A percentile compares a stretch with the other conserved stretches of the same genome.
phyloP scores from a whole-genome alignment of 1,140 invertebrate species.

The Bombus polaris region DNA sequence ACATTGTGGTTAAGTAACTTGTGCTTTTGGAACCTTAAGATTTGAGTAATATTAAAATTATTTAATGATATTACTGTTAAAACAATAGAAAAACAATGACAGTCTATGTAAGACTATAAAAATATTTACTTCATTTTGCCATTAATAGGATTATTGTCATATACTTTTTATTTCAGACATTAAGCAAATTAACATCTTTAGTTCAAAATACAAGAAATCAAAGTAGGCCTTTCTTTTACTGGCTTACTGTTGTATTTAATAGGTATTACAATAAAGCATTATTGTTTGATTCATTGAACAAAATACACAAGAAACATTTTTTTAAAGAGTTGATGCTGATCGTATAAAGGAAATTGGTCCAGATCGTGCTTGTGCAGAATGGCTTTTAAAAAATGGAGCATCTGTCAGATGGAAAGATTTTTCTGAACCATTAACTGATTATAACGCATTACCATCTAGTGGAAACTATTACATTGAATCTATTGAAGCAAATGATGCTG shows the following conservation, averaged over 20 bases:
- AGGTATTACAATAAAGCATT: constrained; percentile 59
- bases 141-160: not conserved
- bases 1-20: not conserved
- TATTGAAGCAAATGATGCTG: constrained; percentile 90
- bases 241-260: constrained; percentile 70
- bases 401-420: constrained; percentile 86
- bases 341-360: constrained; percentile 90
- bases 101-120: constrained; percentile 18
- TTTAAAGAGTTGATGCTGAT: constrained; percentile 69
- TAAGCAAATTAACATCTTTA: constrained; percentile 17
- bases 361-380: constrained; percentile 95
- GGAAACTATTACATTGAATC: constrained; percentile 84
- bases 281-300: constrained; percentile 9
- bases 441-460: constrained; percentile 86
- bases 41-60: no score
- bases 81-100: not conserved
- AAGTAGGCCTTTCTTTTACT: constrained; percentile 64
- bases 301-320: constrained; percentile 3
- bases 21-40: not conserved
- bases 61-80: not conserved
- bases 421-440: constrained; percentile 85
- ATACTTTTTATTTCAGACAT: constrained; percentile 39
- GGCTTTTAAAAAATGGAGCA: constrained; percentile 93
- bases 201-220: constrained; percentile 10
- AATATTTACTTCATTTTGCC: not conserved